Conservation (phyloP, 2,888 invertebrate genomes). For the Sinelater perroti region DNA sequence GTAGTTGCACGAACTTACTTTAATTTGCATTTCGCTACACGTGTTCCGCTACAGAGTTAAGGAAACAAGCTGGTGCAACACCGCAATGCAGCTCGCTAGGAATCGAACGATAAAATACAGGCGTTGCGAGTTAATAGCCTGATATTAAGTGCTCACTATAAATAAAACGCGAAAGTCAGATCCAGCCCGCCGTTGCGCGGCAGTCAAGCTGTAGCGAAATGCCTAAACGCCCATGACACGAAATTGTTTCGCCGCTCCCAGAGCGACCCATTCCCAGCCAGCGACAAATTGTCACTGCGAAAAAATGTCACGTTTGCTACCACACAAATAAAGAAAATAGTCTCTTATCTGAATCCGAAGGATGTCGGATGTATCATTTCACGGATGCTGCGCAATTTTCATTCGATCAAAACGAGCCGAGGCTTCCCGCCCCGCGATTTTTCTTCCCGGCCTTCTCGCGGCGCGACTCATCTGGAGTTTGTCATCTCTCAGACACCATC, state of each 20-base stretch:
- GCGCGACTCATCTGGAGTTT: slow-evolving; percentile 46
- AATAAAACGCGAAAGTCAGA: not conserved
- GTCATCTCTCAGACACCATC: slow-evolving; percentile 48
- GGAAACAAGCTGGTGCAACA: too few species aligned
- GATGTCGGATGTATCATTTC: slow-evolving; percentile 57
- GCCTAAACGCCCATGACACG: slow-evolving; percentile 25
- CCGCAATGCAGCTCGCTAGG: too few species aligned
- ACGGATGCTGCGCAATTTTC: slow-evolving; percentile 58
- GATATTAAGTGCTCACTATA: slow-evolving; percentile 3
- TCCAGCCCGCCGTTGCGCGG: slow-evolving; percentile 1
- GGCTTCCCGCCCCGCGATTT: slow-evolving; percentile 49
- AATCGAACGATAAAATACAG: too few species aligned
- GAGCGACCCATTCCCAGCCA: slow-evolving; percentile 34
- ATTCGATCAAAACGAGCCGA: slow-evolving; percentile 55
- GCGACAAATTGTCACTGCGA: slow-evolving; percentile 52
- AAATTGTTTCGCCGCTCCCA: slow-evolving; percentile 42
- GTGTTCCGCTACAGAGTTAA: too few species aligned
- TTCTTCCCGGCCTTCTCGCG: slow-evolving; percentile 42
- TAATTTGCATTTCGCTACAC: too few species aligned
- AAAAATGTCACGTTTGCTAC: slow-evolving; percentile 53
- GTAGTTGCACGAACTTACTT: too few species aligned
- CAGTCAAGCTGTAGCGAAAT: slow-evolving; percentile 15
- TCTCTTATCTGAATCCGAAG: slow-evolving; percentile 54
- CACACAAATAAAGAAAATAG: slow-evolving; percentile 48
- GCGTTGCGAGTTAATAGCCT: too few species aligned